A percentile compares a stretch with the other conserved stretches of the same genome.
Conservation (phyloP, 2,888 invertebrate genomes). For the Heliconius ethilla region DNA sequence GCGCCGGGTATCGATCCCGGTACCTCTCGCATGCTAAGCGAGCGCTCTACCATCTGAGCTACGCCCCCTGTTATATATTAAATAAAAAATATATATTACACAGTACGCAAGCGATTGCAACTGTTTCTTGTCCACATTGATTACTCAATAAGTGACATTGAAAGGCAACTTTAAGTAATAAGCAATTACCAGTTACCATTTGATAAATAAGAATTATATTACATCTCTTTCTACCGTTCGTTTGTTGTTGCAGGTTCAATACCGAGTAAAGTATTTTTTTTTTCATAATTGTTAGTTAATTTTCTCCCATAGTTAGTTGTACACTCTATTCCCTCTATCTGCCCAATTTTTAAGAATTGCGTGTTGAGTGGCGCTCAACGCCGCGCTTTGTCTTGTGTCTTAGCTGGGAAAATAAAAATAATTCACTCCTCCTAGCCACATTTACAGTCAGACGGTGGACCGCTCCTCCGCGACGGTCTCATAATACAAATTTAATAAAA, state of each 20-base stretch:
- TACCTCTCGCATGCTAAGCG: slow-evolving; percentile 44
- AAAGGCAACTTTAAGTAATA: background rate
- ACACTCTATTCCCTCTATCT: too few relatives aligned
- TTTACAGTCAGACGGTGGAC: background rate
- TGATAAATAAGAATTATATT: background rate
- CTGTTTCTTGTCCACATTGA: background rate
- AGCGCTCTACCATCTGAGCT: slow-evolving; percentile 83
- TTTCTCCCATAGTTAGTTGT: too few relatives aligned
- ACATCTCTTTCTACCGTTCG: background rate
- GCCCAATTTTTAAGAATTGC: background rate
- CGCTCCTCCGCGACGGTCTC: background rate
- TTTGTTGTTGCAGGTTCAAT: background rate
- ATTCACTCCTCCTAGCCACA: background rate
- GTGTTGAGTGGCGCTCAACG: background rate
- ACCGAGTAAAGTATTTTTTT: background rate
- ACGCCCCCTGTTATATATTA: slow-evolving; percentile 63
- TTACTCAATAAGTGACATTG: slow-evolving; percentile 9
- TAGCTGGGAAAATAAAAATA: background rate
- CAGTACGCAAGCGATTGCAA: background rate
- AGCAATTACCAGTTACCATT: background rate
- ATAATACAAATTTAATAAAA: background rate
- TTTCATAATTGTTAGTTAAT: too few relatives aligned
- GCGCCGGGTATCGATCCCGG: slow-evolving; percentile 43
- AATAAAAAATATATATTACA: too few relatives aligned
- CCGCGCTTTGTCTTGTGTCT: background rate